Percentiles rank a stretch among this genome's conserved stretches.
Conservation (phyloP, 2,113 vertebrate genomes). For the Paratilapia polleni region DNA sequence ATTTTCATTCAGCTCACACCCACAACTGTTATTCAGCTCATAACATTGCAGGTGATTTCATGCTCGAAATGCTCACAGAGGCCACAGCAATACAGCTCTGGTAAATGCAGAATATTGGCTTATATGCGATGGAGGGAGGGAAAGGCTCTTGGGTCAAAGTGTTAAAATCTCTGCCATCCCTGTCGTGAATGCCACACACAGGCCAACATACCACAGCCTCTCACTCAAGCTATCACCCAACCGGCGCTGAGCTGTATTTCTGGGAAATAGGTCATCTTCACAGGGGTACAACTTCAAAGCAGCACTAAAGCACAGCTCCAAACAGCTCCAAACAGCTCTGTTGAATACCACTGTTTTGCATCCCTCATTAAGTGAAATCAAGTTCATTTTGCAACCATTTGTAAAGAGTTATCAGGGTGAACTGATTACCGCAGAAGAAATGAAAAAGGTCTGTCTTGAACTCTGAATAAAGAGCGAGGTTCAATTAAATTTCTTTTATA, state of each 20-base stretch:
- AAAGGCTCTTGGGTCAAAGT: slow-evolving; percentile 35
- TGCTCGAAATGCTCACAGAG: slow-evolving; percentile 37
- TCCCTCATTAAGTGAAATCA: slow-evolving; percentile 44
- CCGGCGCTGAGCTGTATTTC: slow-evolving; percentile 36
- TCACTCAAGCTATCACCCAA: slow-evolving; percentile 39
- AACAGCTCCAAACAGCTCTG: neutral
- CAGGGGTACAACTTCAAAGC: slow-evolving; percentile 62
- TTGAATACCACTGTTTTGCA: slow-evolving; percentile 13
- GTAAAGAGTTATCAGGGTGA: neutral
- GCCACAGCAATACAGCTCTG: slow-evolving; percentile 34
- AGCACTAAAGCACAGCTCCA: slow-evolving; percentile 22
- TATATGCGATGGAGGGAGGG: slow-evolving; percentile 13
- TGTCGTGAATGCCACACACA: slow-evolving; percentile 35
- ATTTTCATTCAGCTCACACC: slow-evolving; percentile 43
- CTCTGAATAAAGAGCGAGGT: slow-evolving; percentile 42
- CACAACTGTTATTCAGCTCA: slow-evolving; percentile 21
- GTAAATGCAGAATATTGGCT: slow-evolving; percentile 61
- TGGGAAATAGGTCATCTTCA: slow-evolving; percentile 69
- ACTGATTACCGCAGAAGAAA: slow-evolving; percentile 7
- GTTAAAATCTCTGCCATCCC: slow-evolving; percentile 44
- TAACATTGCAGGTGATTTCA: slow-evolving; percentile 54
- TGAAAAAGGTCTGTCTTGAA: slow-evolving; percentile 21
- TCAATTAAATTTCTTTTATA: slow-evolving; percentile 46
- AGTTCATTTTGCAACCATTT: slow-evolving; percentile 30
- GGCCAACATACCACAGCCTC: slow-evolving; percentile 36